Evolutionary conservation across 1,140 invertebrate species (phyloP), one percentile per base, ranked within the genome.

Genomic region (Ostrea denselamellosa): DNA sequence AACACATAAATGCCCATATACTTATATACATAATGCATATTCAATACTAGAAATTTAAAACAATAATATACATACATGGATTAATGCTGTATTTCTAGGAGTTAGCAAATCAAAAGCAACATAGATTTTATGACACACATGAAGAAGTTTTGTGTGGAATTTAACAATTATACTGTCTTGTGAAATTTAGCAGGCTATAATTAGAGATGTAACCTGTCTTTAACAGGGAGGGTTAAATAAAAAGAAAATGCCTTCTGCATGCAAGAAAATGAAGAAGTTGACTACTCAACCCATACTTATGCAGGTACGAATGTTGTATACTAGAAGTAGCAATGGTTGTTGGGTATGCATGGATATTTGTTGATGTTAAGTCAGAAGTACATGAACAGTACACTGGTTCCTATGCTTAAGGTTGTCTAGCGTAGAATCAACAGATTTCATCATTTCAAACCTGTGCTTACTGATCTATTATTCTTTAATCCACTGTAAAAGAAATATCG

Each of bases 201-300:
- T 58, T 3, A 14, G 56, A 62, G 17, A 0, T 17, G 7, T 17
- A 7, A 62, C 14, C 1, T 56, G 54, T 56, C 54, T 89, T 82
- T 87, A 85, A 28, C 34, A 89, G 86, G 85, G 90, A 92, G 89
- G 81, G 87, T 85, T 54, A 82, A 34, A 62, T 65, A 58, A 54
- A 2, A 85, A 52, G 71, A 87, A 81, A 52, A 71, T 81, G 53
- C 53, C 87, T 22, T 22, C 87, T 83, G 58, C 83, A 25, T 90
- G 90, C 86, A 83, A 89, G 14, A 65, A 86, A 54, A 81, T 86
- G n/a, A 83, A 88, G 56, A 58, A 89, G 44, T 85, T 90, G 25
- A 82, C 51, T 68, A 88, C 85, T 58, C 77, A 86, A 25, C 92
- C 92, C n/a, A 90, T 93, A 34, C 71, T 93, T 2, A 81, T 93